These are phyloP conservation scores for Seriola quinqueradiata DNA, from an alignment of 2,113 vertebrate genomes.

Conservation along the genomic window DNA sequence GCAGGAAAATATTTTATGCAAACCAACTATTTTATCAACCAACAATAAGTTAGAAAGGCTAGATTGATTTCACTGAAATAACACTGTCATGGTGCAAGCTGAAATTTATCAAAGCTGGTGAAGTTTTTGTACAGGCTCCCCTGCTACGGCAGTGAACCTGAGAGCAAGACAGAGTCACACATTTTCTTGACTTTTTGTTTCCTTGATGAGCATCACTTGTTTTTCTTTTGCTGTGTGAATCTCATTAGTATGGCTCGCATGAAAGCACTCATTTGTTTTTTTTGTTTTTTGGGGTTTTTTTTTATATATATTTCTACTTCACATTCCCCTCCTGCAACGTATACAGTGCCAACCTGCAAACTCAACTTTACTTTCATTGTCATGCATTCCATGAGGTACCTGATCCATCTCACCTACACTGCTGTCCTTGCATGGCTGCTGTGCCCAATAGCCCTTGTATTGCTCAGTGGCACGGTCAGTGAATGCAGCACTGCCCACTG, in stretches of 20 bases:
- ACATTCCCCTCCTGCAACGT: not conserved
- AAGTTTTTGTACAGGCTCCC: not conserved
- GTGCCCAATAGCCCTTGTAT: conserved; percentile 48
- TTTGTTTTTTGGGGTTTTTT: no score
- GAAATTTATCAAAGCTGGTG: not conserved
- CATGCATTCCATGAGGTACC: conserved; percentile 36
- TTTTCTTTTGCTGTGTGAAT: not conserved
- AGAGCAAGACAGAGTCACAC: no score
- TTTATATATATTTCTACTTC: not conserved
- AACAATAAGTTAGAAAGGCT: not conserved
- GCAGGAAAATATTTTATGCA: not conserved
- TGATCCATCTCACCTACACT: conserved; percentile 61
- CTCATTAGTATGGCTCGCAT: not conserved
- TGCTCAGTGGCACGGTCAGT: conserved; percentile 62
- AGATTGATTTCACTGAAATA: not conserved
- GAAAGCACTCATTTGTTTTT: not conserved
- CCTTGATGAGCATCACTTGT: conserved; percentile 1
- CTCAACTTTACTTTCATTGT: conserved; percentile 28
- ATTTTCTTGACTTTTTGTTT: not conserved
- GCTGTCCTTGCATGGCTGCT: conserved; percentile 52
- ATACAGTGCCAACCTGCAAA: not conserved
- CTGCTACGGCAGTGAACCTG: not conserved
- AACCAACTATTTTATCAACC: not conserved
- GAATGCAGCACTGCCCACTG: conserved; percentile 54
- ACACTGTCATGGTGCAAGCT: not conserved